A percentile compares a stretch with the other conserved stretches of the same genome.
Conservation (phyloP, 2,113 vertebrate genomes). For the Cavia porcellus region DNA sequence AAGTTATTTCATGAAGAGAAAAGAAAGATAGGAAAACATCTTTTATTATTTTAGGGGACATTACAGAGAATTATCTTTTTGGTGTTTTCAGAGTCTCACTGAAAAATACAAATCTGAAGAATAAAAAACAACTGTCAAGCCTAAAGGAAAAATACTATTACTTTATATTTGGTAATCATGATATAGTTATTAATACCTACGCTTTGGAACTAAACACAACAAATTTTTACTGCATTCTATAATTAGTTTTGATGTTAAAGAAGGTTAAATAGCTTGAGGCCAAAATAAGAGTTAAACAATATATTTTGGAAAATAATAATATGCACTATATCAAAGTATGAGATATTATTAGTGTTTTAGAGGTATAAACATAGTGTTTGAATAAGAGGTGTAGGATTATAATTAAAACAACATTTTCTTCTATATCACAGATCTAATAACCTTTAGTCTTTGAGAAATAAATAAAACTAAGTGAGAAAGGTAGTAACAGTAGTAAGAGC, state of each 20-base stretch:
- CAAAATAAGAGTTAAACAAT: not conserved
- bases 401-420: not conserved
- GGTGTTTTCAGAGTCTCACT: not conserved
- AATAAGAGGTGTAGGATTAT: not conserved
- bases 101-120: constrained; percentile 12
- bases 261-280: constrained; percentile 9
- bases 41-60: not conserved
- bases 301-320: not conserved
- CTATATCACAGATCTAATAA: not conserved
- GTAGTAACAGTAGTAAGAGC: not conserved
- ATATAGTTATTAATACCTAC: not conserved
- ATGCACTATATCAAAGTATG: not conserved
- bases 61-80: not conserved
- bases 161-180: not conserved
- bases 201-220: not conserved
- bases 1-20: not conserved
- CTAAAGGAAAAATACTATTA: not conserved
- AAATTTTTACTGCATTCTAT: not conserved
- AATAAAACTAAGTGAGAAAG: not conserved
- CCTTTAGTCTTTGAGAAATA: not conserved
- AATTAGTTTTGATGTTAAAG: not conserved
- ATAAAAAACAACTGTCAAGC: not conserved
- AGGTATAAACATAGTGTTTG: not conserved
- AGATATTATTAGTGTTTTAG: not conserved
- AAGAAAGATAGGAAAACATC: not conserved